A percentile compares a stretch with the other conserved stretches of the same genome.
Evolutionary conservation across 2,113 vertebrate genomes (phyloP).

Genomic region (Kryptolebias marmoratus): DNA sequence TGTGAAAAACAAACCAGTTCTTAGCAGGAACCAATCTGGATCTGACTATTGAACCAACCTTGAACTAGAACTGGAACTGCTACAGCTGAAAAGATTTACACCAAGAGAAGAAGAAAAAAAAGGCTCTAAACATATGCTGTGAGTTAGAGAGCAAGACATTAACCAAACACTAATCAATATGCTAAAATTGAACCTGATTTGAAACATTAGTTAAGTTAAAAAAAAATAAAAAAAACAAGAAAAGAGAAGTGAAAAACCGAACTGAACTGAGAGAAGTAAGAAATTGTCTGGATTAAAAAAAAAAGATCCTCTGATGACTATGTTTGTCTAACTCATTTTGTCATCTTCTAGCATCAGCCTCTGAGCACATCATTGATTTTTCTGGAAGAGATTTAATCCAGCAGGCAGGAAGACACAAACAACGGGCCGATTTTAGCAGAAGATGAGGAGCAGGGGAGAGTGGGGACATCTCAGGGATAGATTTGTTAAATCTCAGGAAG

Average conservation of each 20-base stretch:
- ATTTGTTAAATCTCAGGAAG: slow-evolving; percentile 53
- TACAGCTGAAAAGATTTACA: background rate
- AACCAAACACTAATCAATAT: slow-evolving; percentile 8
- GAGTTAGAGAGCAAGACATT: slow-evolving; percentile 6
- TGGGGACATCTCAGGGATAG: slow-evolving; percentile 28
- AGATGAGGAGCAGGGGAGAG: background rate
- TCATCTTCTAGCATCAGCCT: slow-evolving; percentile 54
- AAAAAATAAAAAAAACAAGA: background rate
- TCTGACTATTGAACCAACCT: background rate
- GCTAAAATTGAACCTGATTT: background rate
- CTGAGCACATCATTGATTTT: slow-evolving; percentile 63
- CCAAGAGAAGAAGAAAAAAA: background rate
- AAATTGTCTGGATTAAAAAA: slow-evolving; percentile 14
- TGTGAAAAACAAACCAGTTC: no score
- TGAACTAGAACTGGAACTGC: background rate
- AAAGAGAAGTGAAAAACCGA: background rate
- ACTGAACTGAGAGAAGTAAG: slow-evolving; percentile 29
- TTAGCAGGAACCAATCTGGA: background rate
- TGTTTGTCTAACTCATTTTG: slow-evolving; percentile 51
- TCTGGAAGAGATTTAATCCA: slow-evolving; percentile 63
- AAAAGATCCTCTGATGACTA: slow-evolving; percentile 45
- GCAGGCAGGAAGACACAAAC: slow-evolving; percentile 39
- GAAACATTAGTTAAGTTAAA: slow-evolving; percentile 5
- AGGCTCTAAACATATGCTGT: background rate
- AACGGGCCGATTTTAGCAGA: slow-evolving; percentile 26